phyloP scores from a whole-genome alignment of 53 echinoderm and acorn worm species.

The Paracentrotus lividus region DNA sequence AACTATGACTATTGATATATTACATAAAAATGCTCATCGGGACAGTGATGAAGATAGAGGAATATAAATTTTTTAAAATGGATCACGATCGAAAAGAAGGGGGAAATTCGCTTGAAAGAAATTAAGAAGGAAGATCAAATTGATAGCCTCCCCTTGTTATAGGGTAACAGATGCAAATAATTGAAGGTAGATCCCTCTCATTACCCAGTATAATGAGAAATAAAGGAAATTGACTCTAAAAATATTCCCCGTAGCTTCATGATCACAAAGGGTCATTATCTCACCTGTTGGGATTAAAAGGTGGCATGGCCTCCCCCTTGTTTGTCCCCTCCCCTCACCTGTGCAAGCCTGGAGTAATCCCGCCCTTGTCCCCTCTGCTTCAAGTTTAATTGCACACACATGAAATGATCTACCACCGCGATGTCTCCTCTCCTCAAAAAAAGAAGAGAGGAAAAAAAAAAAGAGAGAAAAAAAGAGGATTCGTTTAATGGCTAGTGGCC shows the following conservation, averaged over 20 bases:
- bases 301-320: conserved; percentile 36
- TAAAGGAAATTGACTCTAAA: conserved; percentile 18
- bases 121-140: not conserved
- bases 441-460: no score
- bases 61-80: not conserved
- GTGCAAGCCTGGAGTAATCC: conserved; percentile 17
- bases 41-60: not conserved
- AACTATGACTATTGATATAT: no score
- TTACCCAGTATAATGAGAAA: not conserved
- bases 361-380: conserved; percentile 42
- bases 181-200: conserved; percentile 1
- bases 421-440: not conserved
- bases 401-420: conserved; percentile 12
- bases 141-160: not conserved
- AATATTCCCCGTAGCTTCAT: conserved; percentile 10
- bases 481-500: no score
- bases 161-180: conserved; percentile 21
- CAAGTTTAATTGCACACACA: conserved; percentile 27
- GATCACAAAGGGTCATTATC: conserved; percentile 48
- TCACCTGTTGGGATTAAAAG: conserved; percentile 53
- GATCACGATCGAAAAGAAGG: not conserved
- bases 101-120: not conserved
- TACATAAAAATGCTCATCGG: no score
- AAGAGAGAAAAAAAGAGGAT: no score
- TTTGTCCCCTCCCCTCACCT: conserved; percentile 37